Percentiles rank a stretch among this genome's conserved stretches.
phyloP scores from a whole-genome alignment of 1,140 invertebrate species.

The Druon quercuslanigerum region DNA sequence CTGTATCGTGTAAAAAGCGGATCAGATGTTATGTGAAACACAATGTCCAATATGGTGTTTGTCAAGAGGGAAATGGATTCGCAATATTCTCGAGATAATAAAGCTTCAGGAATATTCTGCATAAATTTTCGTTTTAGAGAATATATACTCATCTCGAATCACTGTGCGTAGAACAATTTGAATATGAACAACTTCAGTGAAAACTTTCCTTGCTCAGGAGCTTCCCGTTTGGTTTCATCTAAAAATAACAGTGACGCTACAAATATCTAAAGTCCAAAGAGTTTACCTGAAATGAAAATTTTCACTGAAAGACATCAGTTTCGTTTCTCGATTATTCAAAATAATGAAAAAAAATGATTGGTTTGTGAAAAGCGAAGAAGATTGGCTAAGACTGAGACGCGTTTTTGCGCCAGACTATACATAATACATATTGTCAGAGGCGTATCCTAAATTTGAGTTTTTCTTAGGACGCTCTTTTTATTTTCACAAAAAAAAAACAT shows the following conservation, averaged over 20 bases:
- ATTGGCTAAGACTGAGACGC: slow-evolving; percentile 14
- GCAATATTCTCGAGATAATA: slow-evolving; percentile 36
- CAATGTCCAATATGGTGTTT: neutral
- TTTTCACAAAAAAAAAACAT: neutral
- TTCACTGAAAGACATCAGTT: neutral
- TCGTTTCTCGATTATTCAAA: neutral
- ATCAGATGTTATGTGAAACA: neutral
- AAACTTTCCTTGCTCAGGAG: too few relatives aligned
- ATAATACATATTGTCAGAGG: neutral
- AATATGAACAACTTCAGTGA: neutral
- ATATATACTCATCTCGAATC: neutral
- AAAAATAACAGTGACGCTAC: too few relatives aligned
- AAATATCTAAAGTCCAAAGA: too few relatives aligned
- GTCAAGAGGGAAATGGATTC: neutral
- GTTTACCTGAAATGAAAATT: neutral
- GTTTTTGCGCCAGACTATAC: slow-evolving; percentile 7
- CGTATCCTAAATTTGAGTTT: slow-evolving; percentile 1
- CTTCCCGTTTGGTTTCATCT: too few relatives aligned
- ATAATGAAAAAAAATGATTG: neutral
- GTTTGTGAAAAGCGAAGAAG: neutral
- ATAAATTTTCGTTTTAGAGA: slow-evolving; percentile 31
- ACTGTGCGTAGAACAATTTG: neutral
- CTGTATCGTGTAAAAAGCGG: neutral
- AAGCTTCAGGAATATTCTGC: slow-evolving; percentile 33
- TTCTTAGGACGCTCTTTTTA: neutral